phyloP scores from a whole-genome alignment of 2,113 vertebrate species.

The Desmodus rotundus region DNA sequence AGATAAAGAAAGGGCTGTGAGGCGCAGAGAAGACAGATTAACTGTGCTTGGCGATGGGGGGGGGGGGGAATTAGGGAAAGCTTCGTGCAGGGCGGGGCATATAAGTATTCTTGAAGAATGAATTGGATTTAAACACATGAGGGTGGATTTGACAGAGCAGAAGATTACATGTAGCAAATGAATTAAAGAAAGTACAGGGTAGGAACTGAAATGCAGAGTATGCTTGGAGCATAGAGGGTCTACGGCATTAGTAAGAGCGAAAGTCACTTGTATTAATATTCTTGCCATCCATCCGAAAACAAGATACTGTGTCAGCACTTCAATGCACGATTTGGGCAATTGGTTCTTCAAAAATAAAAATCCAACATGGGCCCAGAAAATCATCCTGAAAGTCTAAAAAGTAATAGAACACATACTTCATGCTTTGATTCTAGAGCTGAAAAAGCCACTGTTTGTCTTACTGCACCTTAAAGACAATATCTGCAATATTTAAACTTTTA shows the following conservation, averaged over 20 bases:
- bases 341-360: not conserved
- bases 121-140: constrained; percentile 39
- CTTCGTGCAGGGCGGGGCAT: not conserved
- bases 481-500: constrained; percentile 15
- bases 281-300: not conserved
- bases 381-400: constrained; percentile 7
- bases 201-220: not conserved
- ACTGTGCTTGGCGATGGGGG: not conserved
- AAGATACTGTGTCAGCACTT: not conserved
- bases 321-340: not conserved
- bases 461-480: not conserved
- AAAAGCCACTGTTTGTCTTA: not conserved
- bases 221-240: not conserved
- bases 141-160: constrained; percentile 11
- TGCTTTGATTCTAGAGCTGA: not conserved
- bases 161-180: constrained; percentile 13
- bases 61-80: not conserved
- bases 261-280: constrained; percentile 20
- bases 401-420: not conserved
- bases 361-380: not conserved
- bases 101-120: constrained; percentile 35
- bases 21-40: not conserved
- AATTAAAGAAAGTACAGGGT: not conserved
- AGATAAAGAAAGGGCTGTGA: not conserved
- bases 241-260: not conserved